Evolutionary conservation across 2,797 vertebrate species (phyloP), one percentile per base, ranked within the genome.

Genomic region (Cossypha dichroa): DNA sequence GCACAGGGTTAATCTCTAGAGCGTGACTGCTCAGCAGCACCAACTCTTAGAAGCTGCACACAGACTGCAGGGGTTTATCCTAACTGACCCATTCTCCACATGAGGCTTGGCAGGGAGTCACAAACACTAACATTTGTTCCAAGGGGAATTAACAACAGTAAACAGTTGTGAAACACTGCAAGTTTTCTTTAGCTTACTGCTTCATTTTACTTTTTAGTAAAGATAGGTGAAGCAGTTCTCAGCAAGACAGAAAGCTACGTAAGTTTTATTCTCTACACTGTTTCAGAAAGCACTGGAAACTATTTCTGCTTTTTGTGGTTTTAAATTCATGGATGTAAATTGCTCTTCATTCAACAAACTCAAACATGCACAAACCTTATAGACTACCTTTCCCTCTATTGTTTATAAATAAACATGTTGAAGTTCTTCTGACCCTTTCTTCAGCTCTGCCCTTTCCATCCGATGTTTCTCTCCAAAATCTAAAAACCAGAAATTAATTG

Each of bases 201-300:
- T 77, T 62, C 22, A 59, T 83, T 89, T 89, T 79, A 19, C 11
- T 76, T 86, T 66, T 82, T 31, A 55, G 36, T 33, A 49, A 55
- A 46, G 38, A 41, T 1, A 66, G 31, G 7, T 49, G 28, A 95
- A 60, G 34, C 11, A 49, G 20, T 16, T 77, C 38, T 54, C 63
- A 83, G 49, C 41, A 85, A 36, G 22, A 55, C 3, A 52, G 23
- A 78, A 67, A 80, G 8, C 9, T 60, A 83, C 36, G 0, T 33
- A 63, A 52, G n/a, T 41, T 85, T 79, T 34, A n/a, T 21, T 62
- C 22, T 73, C 88, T 21, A 41, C 10, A 62, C 13, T 51, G 52
- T 26, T 90, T 77, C 48, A 92, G n/a, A 76, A 87, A 85, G 51
- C 15, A 64, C 3, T 26, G 15, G 12, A 67, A 91, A 64, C 12